These are phyloP conservation scores for Oreohelix idahoensis DNA, from an alignment of 1,140 invertebrate species.

Conservation along the genomic window DNA sequence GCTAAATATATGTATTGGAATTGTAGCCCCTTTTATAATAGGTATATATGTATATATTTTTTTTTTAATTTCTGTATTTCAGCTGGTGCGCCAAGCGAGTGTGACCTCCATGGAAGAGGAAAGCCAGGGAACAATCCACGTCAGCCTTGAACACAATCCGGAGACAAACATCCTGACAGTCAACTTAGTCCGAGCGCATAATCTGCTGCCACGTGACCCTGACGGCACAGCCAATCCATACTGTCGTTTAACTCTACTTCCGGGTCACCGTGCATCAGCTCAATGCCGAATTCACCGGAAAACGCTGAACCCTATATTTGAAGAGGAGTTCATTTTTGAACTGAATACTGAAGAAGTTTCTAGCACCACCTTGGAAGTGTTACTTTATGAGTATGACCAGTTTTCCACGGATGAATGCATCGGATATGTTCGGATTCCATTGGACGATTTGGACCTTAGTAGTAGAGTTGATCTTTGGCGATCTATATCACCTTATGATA, in stretches of 20 bases:
- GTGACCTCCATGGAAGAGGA: conserved; percentile 66
- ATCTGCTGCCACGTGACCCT: conserved; percentile 64
- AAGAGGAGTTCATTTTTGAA: conserved; percentile 73
- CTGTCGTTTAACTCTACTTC: conserved; percentile 64
- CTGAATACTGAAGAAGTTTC: conserved; percentile 54
- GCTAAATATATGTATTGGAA: too few relatives aligned
- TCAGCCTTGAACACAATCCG: conserved; percentile 64
- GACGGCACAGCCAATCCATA: conserved; percentile 69
- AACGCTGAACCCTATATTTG: conserved; percentile 77
- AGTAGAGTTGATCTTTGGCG: conserved; percentile 67
- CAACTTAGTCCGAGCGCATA: conserved; percentile 65
- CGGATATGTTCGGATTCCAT: conserved; percentile 63
- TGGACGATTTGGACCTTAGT: conserved; percentile 63
- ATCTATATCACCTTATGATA: conserved; percentile 61
- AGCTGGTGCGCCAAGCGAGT: conserved; percentile 57
- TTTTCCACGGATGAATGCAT: conserved; percentile 70
- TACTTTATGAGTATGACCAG: conserved; percentile 68
- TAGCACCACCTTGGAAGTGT: conserved; percentile 62
- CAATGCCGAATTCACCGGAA: conserved; percentile 76
- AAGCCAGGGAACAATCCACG: conserved; percentile 64
- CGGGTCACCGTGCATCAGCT: conserved; percentile 53
- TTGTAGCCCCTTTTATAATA: too few relatives aligned
- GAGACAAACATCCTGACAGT: conserved; percentile 67
- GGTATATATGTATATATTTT: too few relatives aligned
- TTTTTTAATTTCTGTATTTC: too few relatives aligned